A percentile compares a stretch with the other conserved stretches of the same genome.
Conservation (phyloP, 2,888 invertebrate genomes). For the Cephus runcator region DNA sequence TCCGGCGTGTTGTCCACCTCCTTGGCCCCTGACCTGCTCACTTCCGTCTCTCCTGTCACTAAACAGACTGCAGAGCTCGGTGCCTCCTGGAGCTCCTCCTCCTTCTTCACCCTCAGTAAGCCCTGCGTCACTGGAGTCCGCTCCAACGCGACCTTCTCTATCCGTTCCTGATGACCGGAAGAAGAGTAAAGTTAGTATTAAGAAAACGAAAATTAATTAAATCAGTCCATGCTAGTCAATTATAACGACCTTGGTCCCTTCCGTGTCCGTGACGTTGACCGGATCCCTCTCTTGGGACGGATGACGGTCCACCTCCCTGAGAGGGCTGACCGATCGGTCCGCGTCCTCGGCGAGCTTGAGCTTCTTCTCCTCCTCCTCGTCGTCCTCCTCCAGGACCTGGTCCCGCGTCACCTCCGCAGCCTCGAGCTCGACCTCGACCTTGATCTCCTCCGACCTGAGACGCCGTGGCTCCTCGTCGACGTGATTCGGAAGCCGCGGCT, state of each 20-base stretch:
- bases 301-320: conserved; percentile 49
- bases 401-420: conserved; percentile 31
- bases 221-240: background rate
- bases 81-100: conserved; percentile 60
- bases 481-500: conserved; percentile 48
- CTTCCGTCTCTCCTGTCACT: conserved; percentile 43
- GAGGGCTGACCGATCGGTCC: conserved; percentile 49
- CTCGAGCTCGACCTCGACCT: conserved; percentile 69
- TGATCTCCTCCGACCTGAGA: conserved; percentile 67
- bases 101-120: conserved; percentile 62
- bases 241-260: conserved; percentile 56
- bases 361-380: conserved; percentile 52
- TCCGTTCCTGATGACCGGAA: conserved; percentile 44
- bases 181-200: background rate
- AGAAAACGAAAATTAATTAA: background rate
- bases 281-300: conserved; percentile 43
- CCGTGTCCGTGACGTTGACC: conserved; percentile 52
- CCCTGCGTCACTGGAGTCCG: conserved; percentile 59
- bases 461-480: conserved; percentile 36
- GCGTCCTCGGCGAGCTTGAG: conserved; percentile 53
- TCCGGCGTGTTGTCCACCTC: conserved; percentile 35
- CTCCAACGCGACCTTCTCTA: conserved; percentile 55
- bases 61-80: conserved; percentile 40
- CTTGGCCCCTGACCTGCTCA: conserved; percentile 9
- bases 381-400: conserved; percentile 36